Conservation (phyloP, 2,888 invertebrate genomes). For the Trachelus tabidus region DNA sequence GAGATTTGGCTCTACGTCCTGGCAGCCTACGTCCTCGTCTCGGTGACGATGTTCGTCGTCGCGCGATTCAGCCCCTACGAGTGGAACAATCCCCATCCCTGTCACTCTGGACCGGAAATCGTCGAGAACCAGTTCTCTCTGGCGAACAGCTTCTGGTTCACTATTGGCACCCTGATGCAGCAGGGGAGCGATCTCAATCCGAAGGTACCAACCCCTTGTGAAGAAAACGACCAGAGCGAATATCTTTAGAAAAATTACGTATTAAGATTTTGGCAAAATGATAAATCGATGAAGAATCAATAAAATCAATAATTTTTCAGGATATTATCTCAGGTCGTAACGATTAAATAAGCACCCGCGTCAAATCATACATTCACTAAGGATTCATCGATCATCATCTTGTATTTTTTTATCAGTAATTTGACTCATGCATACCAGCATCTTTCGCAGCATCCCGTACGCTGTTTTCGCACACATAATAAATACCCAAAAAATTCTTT, state of each 20-base stretch:
- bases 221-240: background rate
- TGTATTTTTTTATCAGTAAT: background rate
- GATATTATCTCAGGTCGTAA: background rate
- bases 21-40: constrained; percentile 83
- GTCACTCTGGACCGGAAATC: constrained; percentile 70
- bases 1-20: constrained; percentile 89
- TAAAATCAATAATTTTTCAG: background rate
- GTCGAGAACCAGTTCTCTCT: constrained; percentile 85
- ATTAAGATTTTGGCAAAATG: background rate
- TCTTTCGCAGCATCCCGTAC: background rate
- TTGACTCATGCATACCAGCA: background rate
- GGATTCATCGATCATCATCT: background rate
- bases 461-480: no score
- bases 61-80: constrained; percentile 86
- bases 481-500: no score
- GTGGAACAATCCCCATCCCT: constrained; percentile 80
- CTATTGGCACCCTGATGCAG: constrained; percentile 89
- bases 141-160: constrained; percentile 89
- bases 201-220: constrained; percentile 67
- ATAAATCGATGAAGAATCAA: background rate
- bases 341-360: background rate
- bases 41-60: constrained; percentile 81
- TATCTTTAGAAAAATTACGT: background rate
- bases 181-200: constrained; percentile 86
- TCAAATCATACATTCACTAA: background rate